phyloP scores from a whole-genome alignment of 2,797 vertebrate species.

The Emys orbicularis region DNA sequence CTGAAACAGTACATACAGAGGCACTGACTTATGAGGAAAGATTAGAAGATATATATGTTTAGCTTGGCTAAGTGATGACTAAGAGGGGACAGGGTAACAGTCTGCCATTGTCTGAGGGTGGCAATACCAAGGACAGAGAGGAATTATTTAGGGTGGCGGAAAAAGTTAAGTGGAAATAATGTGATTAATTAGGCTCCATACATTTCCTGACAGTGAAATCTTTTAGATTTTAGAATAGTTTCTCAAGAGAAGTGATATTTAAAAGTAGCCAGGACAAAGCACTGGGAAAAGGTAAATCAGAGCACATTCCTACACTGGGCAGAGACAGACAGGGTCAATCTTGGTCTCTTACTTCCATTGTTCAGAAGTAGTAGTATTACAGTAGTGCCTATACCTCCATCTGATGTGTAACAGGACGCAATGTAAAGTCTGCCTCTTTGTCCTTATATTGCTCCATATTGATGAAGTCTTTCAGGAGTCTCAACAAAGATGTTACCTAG shows the following conservation, averaged over 20 bases:
- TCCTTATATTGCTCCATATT: neutral
- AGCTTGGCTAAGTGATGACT: neutral
- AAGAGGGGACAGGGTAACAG: neutral
- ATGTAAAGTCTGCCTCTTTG: fast-evolving
- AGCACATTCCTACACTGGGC: fast-evolving
- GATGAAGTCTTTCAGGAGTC: neutral
- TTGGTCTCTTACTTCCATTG: neutral
- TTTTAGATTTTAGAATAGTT: neutral
- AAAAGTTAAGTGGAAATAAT: slow-evolving; percentile 20
- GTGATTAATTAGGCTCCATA: neutral
- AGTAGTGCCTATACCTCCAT: fast-evolving
- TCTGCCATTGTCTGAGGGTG: neutral
- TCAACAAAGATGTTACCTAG: neutral
- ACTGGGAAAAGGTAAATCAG: neutral
- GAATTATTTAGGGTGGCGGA: neutral
- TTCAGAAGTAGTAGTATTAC: fast-evolving
- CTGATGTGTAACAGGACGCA: fast-evolving
- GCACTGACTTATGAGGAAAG: neutral
- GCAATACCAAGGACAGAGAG: neutral
- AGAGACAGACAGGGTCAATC: neutral
- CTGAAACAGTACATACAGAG: neutral
- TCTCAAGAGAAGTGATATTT: neutral
- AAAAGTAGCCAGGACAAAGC: neutral
- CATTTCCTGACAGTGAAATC: neutral
- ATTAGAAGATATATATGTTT: neutral